These are phyloP conservation scores for Platorchestia sp. DNA, from an alignment of 1,140 invertebrate genomes.

Conservation along the genomic window DNA sequence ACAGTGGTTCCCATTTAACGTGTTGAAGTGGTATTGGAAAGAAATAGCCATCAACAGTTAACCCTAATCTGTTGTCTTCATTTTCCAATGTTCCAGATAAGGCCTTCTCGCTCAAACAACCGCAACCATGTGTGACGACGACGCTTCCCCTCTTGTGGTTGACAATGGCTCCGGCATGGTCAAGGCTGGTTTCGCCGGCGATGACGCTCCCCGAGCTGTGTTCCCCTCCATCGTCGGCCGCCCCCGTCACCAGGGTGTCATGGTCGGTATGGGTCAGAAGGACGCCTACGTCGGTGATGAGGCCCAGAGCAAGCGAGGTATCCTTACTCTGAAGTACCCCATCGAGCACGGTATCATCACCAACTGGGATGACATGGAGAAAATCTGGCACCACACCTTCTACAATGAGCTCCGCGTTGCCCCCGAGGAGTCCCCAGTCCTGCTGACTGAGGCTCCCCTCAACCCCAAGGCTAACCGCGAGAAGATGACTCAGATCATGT, in stretches of 20 bases:
- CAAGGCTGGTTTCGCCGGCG: conserved; percentile 50
- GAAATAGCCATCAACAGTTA: not conserved
- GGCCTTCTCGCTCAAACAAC: conserved; percentile 78
- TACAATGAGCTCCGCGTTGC: conserved; percentile 98
- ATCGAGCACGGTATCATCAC: conserved; percentile 96
- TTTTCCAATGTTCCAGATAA: not conserved
- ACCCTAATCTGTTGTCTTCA: not conserved
- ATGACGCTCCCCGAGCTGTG: conserved; percentile 50
- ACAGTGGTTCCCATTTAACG: too few species aligned
- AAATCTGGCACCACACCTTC: conserved; percentile 96
- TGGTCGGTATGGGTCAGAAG: conserved; percentile 88
- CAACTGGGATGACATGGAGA: conserved; percentile 98
- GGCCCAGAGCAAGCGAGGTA: conserved; percentile 95
- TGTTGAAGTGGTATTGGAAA: not conserved
- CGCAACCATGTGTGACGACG: conserved; percentile 81
- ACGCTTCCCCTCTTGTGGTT: conserved; percentile 84
- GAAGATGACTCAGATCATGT: too few species aligned
- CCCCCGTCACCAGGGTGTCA: conserved; percentile 78
- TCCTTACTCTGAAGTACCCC: conserved; percentile 92
- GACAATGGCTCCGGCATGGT: conserved; percentile 93
- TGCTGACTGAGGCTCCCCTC: too few species aligned
- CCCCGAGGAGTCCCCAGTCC: too few species aligned
- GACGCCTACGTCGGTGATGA: conserved; percentile 98
- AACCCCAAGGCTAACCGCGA: too few species aligned
- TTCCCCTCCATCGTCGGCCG: conserved; percentile 55